phyloP scores from a whole-genome alignment of 2,113 vertebrate genomes.

The Synodontis membranacea region DNA sequence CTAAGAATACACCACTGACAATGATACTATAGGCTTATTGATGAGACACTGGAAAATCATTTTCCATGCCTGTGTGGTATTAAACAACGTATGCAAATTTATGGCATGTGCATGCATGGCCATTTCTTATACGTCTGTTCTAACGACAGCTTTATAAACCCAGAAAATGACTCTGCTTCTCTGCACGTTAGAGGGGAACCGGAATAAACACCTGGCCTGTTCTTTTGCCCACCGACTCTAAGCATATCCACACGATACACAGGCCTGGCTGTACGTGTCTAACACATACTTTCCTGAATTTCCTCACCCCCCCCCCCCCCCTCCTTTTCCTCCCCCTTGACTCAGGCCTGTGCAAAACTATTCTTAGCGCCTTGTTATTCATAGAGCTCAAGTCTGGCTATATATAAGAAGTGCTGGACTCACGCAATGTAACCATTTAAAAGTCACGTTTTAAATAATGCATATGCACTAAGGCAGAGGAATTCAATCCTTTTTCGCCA shows the following conservation, averaged over 20 bases:
- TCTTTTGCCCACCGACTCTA: constrained; percentile 41
- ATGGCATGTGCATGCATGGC: constrained; percentile 53
- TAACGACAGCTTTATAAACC: constrained; percentile 32
- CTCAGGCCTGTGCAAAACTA: constrained; percentile 23
- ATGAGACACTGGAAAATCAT: neutral
- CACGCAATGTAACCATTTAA: neutral
- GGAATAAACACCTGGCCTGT: constrained; percentile 44
- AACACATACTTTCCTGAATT: constrained; percentile 29
- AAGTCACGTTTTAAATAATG: neutral
- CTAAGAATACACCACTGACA: neutral
- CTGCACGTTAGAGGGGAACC: constrained; percentile 43
- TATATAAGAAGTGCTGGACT: constrained; percentile 4
- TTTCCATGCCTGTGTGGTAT: constrained; percentile 36
- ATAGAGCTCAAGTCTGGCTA: neutral
- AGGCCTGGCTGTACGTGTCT: constrained; percentile 15
- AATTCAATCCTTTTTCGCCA: neutral
- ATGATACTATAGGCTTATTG: neutral
- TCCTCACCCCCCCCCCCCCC: neutral
- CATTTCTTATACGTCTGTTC: constrained; percentile 7
- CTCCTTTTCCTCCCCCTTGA: neutral
- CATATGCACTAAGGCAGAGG: neutral
- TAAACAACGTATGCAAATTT: neutral
- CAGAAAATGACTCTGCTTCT: constrained; percentile 31
- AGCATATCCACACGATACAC: constrained; percentile 35
- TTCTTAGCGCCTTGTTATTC: constrained; percentile 15